phyloP scores from a whole-genome alignment of 2,888 invertebrate genomes.

The Pterostichus madidus region DNA sequence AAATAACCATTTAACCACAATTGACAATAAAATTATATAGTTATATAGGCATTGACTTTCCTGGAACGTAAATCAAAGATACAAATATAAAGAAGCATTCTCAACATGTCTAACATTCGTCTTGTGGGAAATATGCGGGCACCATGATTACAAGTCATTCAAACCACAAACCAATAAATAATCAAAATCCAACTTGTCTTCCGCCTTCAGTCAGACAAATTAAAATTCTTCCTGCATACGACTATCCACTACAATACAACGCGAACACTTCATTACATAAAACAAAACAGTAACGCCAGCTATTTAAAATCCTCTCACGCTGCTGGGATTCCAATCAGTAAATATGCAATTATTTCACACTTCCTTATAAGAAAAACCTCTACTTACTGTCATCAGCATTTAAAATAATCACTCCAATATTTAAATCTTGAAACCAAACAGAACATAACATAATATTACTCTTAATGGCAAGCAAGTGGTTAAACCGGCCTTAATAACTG shows the following conservation, averaged over 20 bases:
- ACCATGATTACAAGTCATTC: constrained; percentile 20
- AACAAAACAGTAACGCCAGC: constrained; percentile 40
- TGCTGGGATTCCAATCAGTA: constrained; percentile 23
- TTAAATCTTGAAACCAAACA: constrained; percentile 26
- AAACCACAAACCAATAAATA: constrained; percentile 50
- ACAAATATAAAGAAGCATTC: too few species aligned
- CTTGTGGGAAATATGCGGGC: constrained; percentile 33
- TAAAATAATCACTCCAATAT: neutral
- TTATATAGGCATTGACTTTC: too few species aligned
- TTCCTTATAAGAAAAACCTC: constrained; percentile 39
- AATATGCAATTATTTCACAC: constrained; percentile 13
- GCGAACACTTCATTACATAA: constrained; percentile 44
- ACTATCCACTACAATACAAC: neutral
- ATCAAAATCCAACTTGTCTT: constrained; percentile 37
- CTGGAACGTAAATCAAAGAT: too few species aligned
- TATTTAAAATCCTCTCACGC: constrained; percentile 25
- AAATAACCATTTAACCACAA: too few species aligned
- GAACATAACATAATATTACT: neutral
- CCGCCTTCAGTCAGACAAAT: constrained; percentile 8
- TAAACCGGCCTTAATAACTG: neutral
- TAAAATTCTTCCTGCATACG: constrained; percentile 22
- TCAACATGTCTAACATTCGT: too few species aligned
- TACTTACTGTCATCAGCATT: constrained; percentile 19
- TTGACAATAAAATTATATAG: too few species aligned
- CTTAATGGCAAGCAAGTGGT: neutral